Evolutionary conservation across 2,888 invertebrate species (phyloP).

Genomic region (Chaetogeoica ovagalla): DNA sequence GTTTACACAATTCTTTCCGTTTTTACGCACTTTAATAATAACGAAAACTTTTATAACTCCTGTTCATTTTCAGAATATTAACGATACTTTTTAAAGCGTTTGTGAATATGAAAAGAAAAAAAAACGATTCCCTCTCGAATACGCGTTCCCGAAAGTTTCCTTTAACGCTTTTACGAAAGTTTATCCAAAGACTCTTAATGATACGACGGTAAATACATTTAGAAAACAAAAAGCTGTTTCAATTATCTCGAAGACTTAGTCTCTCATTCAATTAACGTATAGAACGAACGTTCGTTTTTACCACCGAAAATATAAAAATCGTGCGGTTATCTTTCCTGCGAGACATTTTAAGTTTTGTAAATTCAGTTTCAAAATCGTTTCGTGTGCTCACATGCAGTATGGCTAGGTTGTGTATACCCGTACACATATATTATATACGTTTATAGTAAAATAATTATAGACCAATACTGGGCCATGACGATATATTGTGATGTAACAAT

Average conservation of each 20-base stretch:
- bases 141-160: slow-evolving; percentile 31
- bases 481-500: no score
- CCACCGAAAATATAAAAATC: no score
- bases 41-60: slow-evolving; percentile 43
- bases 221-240: slow-evolving; percentile 21
- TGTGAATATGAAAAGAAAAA: slow-evolving; percentile 34
- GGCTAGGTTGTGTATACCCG: no score
- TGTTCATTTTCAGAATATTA: slow-evolving; percentile 40
- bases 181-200: slow-evolving; percentile 29
- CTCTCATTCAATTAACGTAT: background rate
- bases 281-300: no score
- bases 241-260: slow-evolving; percentile 7
- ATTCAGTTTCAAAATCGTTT: no score
- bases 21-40: slow-evolving; percentile 22
- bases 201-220: background rate
- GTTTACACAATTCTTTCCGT: slow-evolving; percentile 27
- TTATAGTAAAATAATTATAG: no score
- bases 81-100: slow-evolving; percentile 36
- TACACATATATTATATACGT: no score
- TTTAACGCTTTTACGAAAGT: slow-evolving; percentile 20
- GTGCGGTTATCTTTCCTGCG: no score
- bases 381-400: no score
- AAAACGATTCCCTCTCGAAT: slow-evolving; percentile 17
- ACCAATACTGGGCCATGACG: no score
- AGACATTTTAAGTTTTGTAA: no score